Base-by-base conservation (phyloP, 2,113 vertebrate genomes). In the Blennius ocellaris region DNA sequence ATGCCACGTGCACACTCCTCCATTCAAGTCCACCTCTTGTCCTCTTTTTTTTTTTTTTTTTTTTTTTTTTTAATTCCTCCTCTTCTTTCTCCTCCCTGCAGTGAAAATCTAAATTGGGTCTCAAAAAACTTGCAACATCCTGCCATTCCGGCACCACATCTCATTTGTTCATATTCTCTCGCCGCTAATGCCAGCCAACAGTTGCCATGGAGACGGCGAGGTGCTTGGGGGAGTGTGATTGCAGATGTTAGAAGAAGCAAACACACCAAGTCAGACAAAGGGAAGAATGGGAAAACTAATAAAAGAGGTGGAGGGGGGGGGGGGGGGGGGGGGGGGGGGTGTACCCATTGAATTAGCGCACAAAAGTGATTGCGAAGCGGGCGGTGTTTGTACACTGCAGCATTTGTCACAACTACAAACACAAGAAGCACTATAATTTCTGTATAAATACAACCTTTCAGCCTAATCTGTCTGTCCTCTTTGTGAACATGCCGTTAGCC, bases 171-270 rank as follows among this genome's bases (percentile, higher is more conserved):
- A 54, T 65, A 55, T 78, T 50, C 76, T 66, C 74, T 81, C 55
- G 8, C 69, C 68, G 68, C 65, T 81, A 85, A 88, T 81, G 73
- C 81, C 82, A 61, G 79, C 81, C 63, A 75, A 69, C 82, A 82
- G 91, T 92, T 92, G 78, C 89, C 81, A 92, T 92, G 88, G 89
- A 80, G 85, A 92, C 71, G 15, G 73, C 15, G 38, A 81, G 81
- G 78, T 47, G 83, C 87, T 90, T 90, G 81, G 77, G 82, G 79
- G 81, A 82, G 82, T 73, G 73, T 55, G 72, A 83, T 77, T 90
- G 87, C 85, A 89, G 87, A 90, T 91, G 87, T 90, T 73, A 45
- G 76, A 76, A 73, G 53, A 81, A 80, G 75, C 75, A 81, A 79
- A 87, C 63, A 80, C 56, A 59, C 50, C 51, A 59, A 61, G 53